Conservation (phyloP, 2,888 invertebrate species). For the Escarpia spicata region DNA sequence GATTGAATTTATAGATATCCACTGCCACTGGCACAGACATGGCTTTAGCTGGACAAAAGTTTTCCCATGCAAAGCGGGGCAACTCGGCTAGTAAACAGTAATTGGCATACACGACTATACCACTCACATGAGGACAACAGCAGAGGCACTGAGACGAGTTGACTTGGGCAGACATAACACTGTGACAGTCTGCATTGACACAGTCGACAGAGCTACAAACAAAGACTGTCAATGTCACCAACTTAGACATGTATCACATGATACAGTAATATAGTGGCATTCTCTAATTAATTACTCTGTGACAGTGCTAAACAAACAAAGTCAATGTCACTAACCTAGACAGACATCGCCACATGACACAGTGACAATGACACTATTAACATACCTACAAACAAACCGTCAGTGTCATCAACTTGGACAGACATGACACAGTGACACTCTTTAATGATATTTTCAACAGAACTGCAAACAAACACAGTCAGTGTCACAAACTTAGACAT, state of each 20-base stretch:
- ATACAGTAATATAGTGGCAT: too few species aligned
- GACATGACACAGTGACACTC: neutral
- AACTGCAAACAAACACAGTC: neutral
- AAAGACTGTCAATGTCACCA: neutral
- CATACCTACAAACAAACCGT: too few species aligned
- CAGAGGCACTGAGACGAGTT: neutral
- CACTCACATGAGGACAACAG: constrained; percentile 20
- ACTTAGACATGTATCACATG: neutral
- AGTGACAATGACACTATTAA: too few species aligned
- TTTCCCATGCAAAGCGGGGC: too few species aligned
- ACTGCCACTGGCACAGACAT: too few species aligned
- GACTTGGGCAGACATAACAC: constrained; percentile 10
- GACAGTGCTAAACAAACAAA: too few species aligned
- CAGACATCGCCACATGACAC: too few species aligned
- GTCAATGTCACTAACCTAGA: too few species aligned
- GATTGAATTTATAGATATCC: too few species aligned
- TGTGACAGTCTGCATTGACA: neutral
- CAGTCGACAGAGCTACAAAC: neutral
- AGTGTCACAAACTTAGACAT: neutral
- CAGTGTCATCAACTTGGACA: neutral
- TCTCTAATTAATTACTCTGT: too few species aligned
- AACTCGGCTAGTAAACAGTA: neutral
- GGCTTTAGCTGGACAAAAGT: too few species aligned
- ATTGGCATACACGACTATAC: neutral
- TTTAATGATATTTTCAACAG: neutral